Base-by-base conservation (phyloP, 2,888 invertebrate genomes). In the Sphaeridia pumilis region DNA sequence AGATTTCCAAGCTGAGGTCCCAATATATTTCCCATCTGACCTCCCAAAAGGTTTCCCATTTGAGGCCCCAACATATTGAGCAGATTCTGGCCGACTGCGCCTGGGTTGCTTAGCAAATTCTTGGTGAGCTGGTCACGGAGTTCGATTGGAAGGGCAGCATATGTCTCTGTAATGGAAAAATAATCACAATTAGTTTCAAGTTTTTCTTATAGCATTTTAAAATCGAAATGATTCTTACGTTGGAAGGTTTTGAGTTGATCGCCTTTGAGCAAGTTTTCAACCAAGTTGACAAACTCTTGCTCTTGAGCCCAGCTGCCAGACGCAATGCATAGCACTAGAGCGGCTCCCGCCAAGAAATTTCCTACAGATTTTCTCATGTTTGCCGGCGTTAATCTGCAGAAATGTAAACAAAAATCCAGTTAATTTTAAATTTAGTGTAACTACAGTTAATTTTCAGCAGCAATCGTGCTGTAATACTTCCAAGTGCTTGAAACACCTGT, bases 221-320 rank as follows among this genome's bases (percentile, higher is more conserved):
- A 41, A 12, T 14, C 17, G 42, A 41, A 10, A 24, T 22, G 5
- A 26, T 46, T 57, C 63, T 59, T 56, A 64, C 63, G 58, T 50
- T 61, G 61, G 46, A 64, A 52, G 26, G 47, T 61, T 51, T 60
- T 58, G n/a, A 64, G 50, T 41, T 61, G 61, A 56, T 64, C 63
- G 31, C 63, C 63, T 50, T 64, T 58, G n/a, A 64, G 46, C 20
- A 64, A 49, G 47, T 61, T 58, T 45, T 64, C 58, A 25, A 64
- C 51, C 26, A 64, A 26, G 48, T 56, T 56, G 14, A 56, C 55
- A 55, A 64, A 64, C 31, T 61, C 61, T 45, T 55, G 48, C 22
- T 60, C 59, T 38, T 58, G 57, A 20, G 50, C 21, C 12, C 17
- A 5, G 7, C 38, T 38, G 12, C 4, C 17, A 7, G 20, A 20